Percentiles rank a stretch among this genome's conserved stretches.
phyloP scores from a whole-genome alignment of 2,888 invertebrate genomes.

The Xylota segnis region DNA sequence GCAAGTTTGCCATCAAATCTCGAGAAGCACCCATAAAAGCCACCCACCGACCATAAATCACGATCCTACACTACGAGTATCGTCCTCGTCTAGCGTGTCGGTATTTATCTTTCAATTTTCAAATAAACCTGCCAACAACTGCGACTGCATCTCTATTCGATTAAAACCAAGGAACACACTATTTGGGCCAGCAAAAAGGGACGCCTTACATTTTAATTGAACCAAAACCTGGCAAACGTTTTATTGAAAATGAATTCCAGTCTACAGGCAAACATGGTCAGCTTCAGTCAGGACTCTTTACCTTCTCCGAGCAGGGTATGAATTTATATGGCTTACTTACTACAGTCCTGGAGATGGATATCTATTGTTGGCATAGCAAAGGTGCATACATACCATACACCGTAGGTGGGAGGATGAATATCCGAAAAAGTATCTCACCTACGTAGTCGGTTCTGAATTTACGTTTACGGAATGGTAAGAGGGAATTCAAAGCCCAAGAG shows the following conservation, averaged over 20 bases:
- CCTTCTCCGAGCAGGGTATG: neutral
- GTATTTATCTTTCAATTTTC: slow-evolving; percentile 1
- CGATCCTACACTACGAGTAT: no score
- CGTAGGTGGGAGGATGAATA: neutral
- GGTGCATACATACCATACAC: neutral
- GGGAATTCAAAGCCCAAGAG: no score
- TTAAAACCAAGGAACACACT: neutral
- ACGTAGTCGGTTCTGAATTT: no score
- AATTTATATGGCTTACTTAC: neutral
- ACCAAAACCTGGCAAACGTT: neutral
- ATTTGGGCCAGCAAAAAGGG: no score
- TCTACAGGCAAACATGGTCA: neutral
- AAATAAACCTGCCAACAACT: neutral
- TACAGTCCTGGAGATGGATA: neutral
- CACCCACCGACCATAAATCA: no score
- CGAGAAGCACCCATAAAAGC: no score
- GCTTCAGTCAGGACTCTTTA: no score
- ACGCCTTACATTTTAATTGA: neutral
- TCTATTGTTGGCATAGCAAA: neutral
- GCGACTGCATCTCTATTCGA: neutral
- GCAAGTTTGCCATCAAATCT: no score
- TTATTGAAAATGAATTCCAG: neutral
- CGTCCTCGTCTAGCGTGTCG: neutral
- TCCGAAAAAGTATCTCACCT: no score
- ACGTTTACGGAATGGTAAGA: no score